These are phyloP conservation scores for Halcyon senegalensis DNA, from an alignment of 2,113 vertebrate genomes.

Conservation along the genomic window DNA sequence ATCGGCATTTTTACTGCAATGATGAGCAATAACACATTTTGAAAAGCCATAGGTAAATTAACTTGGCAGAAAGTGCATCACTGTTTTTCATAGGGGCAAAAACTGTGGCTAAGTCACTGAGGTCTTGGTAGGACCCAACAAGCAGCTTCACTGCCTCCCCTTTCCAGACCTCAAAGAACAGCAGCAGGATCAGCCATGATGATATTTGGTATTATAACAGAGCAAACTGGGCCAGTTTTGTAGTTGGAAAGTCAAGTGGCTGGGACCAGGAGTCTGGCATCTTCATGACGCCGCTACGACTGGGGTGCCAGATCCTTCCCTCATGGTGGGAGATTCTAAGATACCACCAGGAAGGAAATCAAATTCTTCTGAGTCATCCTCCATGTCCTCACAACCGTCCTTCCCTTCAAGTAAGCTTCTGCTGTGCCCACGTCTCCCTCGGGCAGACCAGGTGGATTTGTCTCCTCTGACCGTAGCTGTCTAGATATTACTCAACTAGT, in stretches of 20 bases:
- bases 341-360: not conserved
- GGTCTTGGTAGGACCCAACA: not conserved
- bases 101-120: not conserved
- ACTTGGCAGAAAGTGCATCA: not conserved
- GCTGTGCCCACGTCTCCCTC: conserved; percentile 9
- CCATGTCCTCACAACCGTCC: not conserved
- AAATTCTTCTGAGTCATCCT: conserved; percentile 1
- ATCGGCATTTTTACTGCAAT: not conserved
- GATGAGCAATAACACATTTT: not conserved
- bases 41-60: not conserved
- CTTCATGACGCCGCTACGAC: not conserved
- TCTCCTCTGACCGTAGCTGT: not conserved
- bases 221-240: not conserved
- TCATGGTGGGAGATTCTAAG: not conserved
- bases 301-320: not conserved
- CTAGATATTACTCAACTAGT: conserved; percentile 1
- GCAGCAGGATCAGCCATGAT: accelerated
- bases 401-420: not conserved
- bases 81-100: not conserved
- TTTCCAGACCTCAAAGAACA: not conserved
- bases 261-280: not conserved
- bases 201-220: not conserved
- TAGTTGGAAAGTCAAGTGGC: not conserved
- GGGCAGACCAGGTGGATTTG: conserved; percentile 16
- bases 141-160: not conserved